Conservation (phyloP, 2,113 vertebrate genomes). For the Halcyon malimbica region DNA sequence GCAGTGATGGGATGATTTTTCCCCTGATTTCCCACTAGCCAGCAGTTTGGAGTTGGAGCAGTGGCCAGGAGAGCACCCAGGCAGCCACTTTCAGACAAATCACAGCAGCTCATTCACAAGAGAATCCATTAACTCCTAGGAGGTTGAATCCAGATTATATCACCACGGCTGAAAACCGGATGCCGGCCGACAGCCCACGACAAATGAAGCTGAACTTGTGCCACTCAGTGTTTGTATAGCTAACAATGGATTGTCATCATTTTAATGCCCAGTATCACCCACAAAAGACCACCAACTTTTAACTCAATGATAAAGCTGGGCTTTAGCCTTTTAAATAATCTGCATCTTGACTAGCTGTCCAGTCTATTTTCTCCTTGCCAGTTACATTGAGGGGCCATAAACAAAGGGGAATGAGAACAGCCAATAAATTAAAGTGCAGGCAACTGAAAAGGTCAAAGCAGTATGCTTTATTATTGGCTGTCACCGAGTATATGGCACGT, state of each 20-base stretch:
- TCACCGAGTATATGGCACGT: not conserved
- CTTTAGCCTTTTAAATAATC: slow-evolving; percentile 11
- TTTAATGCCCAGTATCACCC: not conserved
- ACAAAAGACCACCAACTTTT: not conserved
- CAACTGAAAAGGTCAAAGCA: slow-evolving; percentile 36
- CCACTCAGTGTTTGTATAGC: not conserved
- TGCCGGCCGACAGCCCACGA: not conserved
- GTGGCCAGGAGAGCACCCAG: fast-evolving
- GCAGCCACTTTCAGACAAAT: not conserved
- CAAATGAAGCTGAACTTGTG: not conserved
- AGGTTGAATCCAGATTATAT: not conserved
- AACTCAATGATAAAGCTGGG: not conserved
- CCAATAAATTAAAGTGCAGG: slow-evolving; percentile 26
- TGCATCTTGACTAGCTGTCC: not conserved
- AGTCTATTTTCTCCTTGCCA: not conserved
- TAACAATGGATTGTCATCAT: not conserved
- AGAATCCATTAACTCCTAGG: not conserved
- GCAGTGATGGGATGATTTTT: not conserved
- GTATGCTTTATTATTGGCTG: slow-evolving; percentile 19
- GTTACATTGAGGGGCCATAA: not conserved
- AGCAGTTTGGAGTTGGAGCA: not conserved
- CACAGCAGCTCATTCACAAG: not conserved
- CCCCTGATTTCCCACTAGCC: not conserved
- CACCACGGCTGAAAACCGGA: not conserved
- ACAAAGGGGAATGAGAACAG: not conserved